phyloP scores from a whole-genome alignment of 1,140 invertebrate genomes.

The Drosophila ohnishii region DNA sequence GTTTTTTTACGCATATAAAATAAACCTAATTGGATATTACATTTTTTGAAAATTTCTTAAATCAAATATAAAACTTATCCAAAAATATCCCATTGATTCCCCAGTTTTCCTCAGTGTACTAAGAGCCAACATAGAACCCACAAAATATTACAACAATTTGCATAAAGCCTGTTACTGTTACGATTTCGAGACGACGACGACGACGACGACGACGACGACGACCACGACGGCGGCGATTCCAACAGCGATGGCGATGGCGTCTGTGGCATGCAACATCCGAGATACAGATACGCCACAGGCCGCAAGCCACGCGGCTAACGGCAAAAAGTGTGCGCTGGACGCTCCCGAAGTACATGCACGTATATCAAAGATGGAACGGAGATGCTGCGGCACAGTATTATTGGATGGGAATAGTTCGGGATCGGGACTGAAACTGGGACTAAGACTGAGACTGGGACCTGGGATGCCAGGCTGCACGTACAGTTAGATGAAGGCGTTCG shows the following conservation, averaged over 20 bases:
- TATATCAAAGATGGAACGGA: slow-evolving; percentile 43
- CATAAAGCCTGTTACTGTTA: slow-evolving; percentile 77
- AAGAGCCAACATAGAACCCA: slow-evolving; percentile 35
- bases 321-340: slow-evolving; percentile 64
- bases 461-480: slow-evolving; percentile 35
- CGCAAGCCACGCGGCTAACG: slow-evolving; percentile 66
- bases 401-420: slow-evolving; percentile 24
- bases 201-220: slow-evolving; percentile 15
- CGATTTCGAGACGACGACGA: slow-evolving; percentile 50
- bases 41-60: not conserved
- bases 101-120: not conserved
- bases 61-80: not conserved
- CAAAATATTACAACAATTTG: slow-evolving; percentile 80
- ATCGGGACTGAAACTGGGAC: slow-evolving; percentile 5
- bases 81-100: not conserved
- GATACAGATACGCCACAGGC: slow-evolving; percentile 74
- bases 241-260: slow-evolving; percentile 51
- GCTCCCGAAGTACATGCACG: slow-evolving; percentile 44
- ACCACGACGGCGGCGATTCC: slow-evolving; percentile 28
- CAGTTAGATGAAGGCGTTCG: slow-evolving; percentile 52
- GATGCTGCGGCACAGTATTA: slow-evolving; percentile 1
- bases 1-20: not conserved
- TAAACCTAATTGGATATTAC: too few relatives aligned
- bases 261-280: slow-evolving; percentile 63
- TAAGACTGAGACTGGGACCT: not conserved